Percentiles rank a stretch among this genome's conserved stretches.
Conservation (phyloP, 2,797 vertebrate genomes). For the Cossypha caffra region DNA sequence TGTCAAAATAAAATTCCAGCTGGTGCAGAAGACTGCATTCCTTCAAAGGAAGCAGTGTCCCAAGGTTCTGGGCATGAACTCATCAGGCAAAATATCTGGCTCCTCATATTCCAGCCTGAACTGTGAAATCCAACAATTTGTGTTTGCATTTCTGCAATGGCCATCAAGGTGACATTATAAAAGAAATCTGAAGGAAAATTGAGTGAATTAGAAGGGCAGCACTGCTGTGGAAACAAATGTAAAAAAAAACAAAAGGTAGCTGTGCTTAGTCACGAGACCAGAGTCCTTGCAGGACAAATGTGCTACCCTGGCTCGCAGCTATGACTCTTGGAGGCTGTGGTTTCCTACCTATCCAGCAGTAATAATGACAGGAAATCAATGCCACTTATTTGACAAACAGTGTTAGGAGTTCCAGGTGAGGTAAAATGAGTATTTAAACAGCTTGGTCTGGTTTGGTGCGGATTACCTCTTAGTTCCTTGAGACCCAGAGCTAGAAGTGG, state of each 20-base stretch:
- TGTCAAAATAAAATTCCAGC: not conserved
- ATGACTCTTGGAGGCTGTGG: not conserved
- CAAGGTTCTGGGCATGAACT: not conserved
- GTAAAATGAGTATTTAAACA: not conserved
- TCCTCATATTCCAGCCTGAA: not conserved
- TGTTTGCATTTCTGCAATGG: not conserved
- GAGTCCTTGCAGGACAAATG: not conserved
- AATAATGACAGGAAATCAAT: not conserved
- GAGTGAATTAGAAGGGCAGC: not conserved
- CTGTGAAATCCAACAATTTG: not conserved
- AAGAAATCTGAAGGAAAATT: not conserved
- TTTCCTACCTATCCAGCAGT: not conserved
- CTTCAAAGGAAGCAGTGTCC: not conserved
- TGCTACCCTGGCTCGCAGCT: not conserved
- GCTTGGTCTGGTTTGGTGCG: not conserved
- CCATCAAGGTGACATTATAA: not conserved
- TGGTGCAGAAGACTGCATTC: not conserved
- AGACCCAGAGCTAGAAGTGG: not conserved
- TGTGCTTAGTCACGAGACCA: not conserved
- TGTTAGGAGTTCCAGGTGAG: not conserved
- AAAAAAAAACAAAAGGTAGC: not conserved
- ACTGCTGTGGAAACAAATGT: not conserved
- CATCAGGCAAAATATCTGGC: not conserved
- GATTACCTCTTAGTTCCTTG: not conserved
- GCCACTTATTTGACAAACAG: not conserved